Conservation (phyloP, 2,888 invertebrate genomes). For the Branchinecta sandiegonensis region DNA sequence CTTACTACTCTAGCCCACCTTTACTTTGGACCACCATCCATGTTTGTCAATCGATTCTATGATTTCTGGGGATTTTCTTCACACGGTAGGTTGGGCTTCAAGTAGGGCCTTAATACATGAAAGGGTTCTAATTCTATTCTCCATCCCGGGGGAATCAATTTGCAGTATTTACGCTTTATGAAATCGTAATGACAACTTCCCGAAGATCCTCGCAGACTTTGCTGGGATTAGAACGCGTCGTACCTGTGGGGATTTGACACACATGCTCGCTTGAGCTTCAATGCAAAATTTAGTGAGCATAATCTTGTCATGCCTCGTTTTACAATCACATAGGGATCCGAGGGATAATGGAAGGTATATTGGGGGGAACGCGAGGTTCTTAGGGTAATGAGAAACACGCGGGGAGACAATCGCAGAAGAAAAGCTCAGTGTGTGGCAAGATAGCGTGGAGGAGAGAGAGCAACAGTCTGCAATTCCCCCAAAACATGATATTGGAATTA, state of each 20-base stretch:
- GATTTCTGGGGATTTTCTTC: neutral
- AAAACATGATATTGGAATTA: too few species aligned
- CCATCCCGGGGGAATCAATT: slow-evolving; percentile 4
- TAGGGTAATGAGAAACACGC: too few species aligned
- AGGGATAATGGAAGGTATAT: too few species aligned
- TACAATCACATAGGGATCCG: neutral
- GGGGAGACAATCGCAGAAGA: too few species aligned
- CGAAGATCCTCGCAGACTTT: neutral
- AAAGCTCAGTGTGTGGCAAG: too few species aligned
- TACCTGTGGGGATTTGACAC: slow-evolving; percentile 10
- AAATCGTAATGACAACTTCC: slow-evolving; percentile 7
- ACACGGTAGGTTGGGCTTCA: neutral
- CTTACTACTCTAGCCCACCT: too few species aligned
- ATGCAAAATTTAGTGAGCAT: neutral
- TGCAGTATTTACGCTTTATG: slow-evolving; percentile 13
- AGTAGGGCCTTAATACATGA: slow-evolving; percentile 15
- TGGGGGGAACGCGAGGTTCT: too few species aligned
- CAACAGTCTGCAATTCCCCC: too few species aligned
- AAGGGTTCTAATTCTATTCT: neutral
- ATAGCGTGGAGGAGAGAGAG: too few species aligned
- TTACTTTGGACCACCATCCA: too few species aligned
- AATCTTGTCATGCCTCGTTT: slow-evolving; percentile 13
- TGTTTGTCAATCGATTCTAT: too few species aligned
- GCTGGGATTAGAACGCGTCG: neutral
- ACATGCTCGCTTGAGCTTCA: neutral